These are phyloP conservation scores for Drosophila arizonae DNA, from an alignment of 1,140 invertebrate genomes.

Conservation along the genomic window DNA sequence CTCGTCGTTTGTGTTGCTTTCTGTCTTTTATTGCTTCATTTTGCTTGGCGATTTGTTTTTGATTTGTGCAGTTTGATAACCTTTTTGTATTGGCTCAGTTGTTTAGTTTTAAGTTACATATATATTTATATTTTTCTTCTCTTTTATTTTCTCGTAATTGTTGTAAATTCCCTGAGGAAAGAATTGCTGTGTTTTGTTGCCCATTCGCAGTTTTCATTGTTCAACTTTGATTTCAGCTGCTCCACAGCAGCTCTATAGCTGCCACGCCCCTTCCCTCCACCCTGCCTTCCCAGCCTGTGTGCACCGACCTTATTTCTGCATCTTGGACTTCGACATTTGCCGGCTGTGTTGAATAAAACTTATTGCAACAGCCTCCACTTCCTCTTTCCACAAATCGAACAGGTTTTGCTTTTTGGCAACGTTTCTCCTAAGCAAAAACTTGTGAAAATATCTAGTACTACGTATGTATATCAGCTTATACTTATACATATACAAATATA, in stretches of 20 bases:
- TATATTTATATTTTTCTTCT: constrained; percentile 31
- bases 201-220: constrained; percentile 70
- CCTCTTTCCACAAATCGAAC: constrained; percentile 10
- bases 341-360: constrained; percentile 18
- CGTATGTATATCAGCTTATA: not conserved
- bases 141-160: constrained; percentile 70
- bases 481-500: not conserved
- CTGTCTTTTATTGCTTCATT: constrained; percentile 78
- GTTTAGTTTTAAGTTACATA: constrained; percentile 12
- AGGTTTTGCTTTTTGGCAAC: constrained; percentile 51
- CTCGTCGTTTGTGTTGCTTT: constrained; percentile 40
- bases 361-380: not conserved
- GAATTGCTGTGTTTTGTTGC: constrained; percentile 51
- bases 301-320: constrained; percentile 56
- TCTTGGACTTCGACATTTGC: constrained; percentile 68
- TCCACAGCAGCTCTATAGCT: constrained; percentile 20
- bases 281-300: not conserved
- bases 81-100: constrained; percentile 56
- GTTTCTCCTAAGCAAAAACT: constrained; percentile 29
- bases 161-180: constrained; percentile 75
- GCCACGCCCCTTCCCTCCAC: not conserved
- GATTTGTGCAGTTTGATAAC: constrained; percentile 77
- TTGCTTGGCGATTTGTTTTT: constrained; percentile 76
- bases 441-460: constrained; percentile 34
- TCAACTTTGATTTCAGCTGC: constrained; percentile 49